Base-by-base conservation (phyloP, 2,113 vertebrate genomes). In the Picathartes gymnocephalus region DNA sequence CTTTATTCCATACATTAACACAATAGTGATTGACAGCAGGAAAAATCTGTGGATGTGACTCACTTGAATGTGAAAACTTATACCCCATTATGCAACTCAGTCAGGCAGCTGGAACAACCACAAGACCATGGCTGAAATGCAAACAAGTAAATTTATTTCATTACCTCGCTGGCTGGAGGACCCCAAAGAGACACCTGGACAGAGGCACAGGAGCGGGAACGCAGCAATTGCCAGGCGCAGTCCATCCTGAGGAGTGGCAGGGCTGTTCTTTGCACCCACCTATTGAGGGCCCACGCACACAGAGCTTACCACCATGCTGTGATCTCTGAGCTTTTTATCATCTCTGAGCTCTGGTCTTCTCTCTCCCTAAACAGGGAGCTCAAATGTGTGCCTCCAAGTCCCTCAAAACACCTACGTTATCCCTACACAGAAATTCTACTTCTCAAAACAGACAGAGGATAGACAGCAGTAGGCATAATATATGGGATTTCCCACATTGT, bases 141-240 rank as follows among this genome's bases (percentile, higher is more conserved):
- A 64, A 47, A 35, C 9, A 3, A 50, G 22, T 13, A 20, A 10
- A 20, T 81, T 37, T 50, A 44, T 50, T 57, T 44, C 7, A 33
- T 50, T 73, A 9, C 10, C 10, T 73, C 1, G 0, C 15, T 50
- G 28, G 28, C 11, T 0, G 0, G 16, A 37, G 21, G 44, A 42
- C 57, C 17, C 66, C 14, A 9, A 23, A 42, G 21, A 66, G 64
- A 2, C 58, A 13, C 2, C 31, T 5, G 8, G 11, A 27, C 28
- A 48, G 25, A 25, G 48, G 37, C 21, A 23, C 21, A 7, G 25
- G 22, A 56, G 11, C 4, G 3, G 31, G 42, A 56, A 35, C 0
- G 0, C 21, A 42, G 27, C 31, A 42, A 1, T 6, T 4, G 1
- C 37, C 37, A 71, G 58, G 30, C 31, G 57, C 42, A 13, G 14